Percentiles rank a stretch among this genome's conserved stretches.
These are phyloP conservation scores for Kryptolebias ocellatus DNA, from an alignment of 2,797 vertebrate genomes.

Conservation along the genomic window DNA sequence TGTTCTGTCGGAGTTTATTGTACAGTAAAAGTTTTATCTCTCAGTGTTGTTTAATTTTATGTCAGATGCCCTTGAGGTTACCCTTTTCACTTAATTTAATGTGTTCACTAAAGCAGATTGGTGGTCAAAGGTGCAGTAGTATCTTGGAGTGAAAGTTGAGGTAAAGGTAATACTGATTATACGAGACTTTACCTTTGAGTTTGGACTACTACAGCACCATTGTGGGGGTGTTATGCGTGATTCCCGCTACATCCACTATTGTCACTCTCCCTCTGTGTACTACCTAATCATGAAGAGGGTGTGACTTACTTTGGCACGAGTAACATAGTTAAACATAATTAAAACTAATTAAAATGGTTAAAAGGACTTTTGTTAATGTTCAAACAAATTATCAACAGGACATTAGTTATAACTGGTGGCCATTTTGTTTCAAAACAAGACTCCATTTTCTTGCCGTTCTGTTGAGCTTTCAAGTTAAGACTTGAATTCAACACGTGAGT, in stretches of 20 bases:
- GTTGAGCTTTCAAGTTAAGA: slow-evolving; percentile 31
- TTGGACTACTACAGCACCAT: slow-evolving; percentile 41
- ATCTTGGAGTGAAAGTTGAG: slow-evolving; percentile 68
- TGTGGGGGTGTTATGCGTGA: slow-evolving; percentile 54
- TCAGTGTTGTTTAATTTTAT: neutral
- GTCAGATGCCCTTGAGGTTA: slow-evolving; percentile 4
- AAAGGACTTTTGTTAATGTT: slow-evolving; percentile 29
- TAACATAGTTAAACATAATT: slow-evolving; percentile 34
- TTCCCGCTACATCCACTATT: slow-evolving; percentile 31
- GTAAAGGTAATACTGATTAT: slow-evolving; percentile 52
- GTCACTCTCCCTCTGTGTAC: slow-evolving; percentile 57
- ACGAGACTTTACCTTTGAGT: slow-evolving; percentile 61
- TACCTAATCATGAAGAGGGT: slow-evolving; percentile 55
- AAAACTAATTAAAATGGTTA: slow-evolving; percentile 58
- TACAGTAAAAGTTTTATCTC: neutral
- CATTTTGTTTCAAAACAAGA: slow-evolving; percentile 28
- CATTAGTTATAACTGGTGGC: slow-evolving; percentile 28
- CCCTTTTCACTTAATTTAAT: slow-evolving; percentile 20
- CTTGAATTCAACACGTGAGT: slow-evolving; percentile 57
- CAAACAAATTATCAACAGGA: slow-evolving; percentile 30
- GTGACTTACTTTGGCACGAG: slow-evolving; percentile 41
- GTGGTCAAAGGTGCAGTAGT: slow-evolving; percentile 64
- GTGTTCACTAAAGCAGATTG: slow-evolving; percentile 40
- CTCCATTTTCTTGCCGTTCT: slow-evolving; percentile 23
- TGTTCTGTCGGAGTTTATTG: neutral